phyloP scores from a whole-genome alignment of 2,113 vertebrate species.

The Muntiacus muntjak region DNA sequence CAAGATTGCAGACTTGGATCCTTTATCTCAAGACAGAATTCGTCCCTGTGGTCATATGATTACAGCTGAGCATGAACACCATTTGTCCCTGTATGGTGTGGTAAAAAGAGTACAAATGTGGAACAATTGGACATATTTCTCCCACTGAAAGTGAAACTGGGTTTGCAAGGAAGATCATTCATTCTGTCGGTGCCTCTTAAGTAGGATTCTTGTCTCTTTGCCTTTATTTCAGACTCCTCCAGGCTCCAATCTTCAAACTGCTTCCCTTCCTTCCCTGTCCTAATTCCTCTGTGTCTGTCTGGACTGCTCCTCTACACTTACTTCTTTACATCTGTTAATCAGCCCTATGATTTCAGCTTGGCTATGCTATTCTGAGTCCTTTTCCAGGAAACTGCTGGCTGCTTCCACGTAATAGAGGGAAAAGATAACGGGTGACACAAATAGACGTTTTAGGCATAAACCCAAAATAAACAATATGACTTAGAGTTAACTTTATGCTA shows the following conservation, averaged over 20 bases:
- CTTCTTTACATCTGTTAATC: slow-evolving; percentile 37
- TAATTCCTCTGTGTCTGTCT: slow-evolving; percentile 73
- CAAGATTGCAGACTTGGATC: background rate
- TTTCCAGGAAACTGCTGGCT: background rate
- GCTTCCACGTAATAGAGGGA: background rate
- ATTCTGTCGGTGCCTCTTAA: slow-evolving; percentile 81
- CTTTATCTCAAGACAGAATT: background rate
- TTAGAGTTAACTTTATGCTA: background rate
- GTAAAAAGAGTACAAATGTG: slow-evolving; percentile 50
- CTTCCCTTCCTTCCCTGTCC: slow-evolving; percentile 27
- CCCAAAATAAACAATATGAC: slow-evolving; percentile 27
- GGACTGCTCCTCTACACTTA: slow-evolving; percentile 17
- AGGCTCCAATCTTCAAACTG: slow-evolving; percentile 59
- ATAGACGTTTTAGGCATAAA: slow-evolving; percentile 48
- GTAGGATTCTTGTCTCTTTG: slow-evolving; percentile 85
- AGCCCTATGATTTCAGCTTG: slow-evolving; percentile 26
- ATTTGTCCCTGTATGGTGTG: background rate
- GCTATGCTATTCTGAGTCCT: background rate
- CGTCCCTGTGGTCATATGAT: background rate
- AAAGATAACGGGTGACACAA: slow-evolving; percentile 17
- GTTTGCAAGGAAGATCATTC: slow-evolving; percentile 74
- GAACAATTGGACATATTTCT: slow-evolving; percentile 81
- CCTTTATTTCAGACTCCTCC: slow-evolving; percentile 71
- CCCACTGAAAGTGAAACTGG: slow-evolving; percentile 71
- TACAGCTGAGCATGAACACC: slow-evolving; percentile 23